phyloP scores from a whole-genome alignment of 2,797 vertebrate species.

The Pseudochromis fuscus region DNA sequence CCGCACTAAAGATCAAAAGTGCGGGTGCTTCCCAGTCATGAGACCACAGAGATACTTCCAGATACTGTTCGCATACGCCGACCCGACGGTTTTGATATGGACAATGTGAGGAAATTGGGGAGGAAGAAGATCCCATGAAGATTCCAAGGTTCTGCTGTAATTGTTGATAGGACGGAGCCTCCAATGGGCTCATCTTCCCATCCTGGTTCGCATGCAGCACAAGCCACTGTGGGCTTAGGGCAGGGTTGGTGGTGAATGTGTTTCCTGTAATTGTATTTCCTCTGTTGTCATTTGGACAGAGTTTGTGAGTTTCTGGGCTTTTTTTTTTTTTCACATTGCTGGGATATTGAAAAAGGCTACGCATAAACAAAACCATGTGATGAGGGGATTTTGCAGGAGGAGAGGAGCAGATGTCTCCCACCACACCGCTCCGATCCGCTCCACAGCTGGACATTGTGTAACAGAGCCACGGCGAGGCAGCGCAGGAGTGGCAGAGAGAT shows the following conservation, averaged over 20 bases:
- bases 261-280: constrained; percentile 86
- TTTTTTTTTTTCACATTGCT: constrained; percentile 63
- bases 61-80: constrained; percentile 13
- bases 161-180: constrained; percentile 31
- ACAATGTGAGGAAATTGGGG: constrained; percentile 8
- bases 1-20: constrained; percentile 50
- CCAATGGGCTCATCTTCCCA: constrained; percentile 45
- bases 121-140: constrained; percentile 1
- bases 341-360: constrained; percentile 76
- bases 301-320: constrained; percentile 75
- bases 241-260: constrained; percentile 73
- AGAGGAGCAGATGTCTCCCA: constrained; percentile 80
- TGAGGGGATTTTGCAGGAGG: constrained; percentile 79
- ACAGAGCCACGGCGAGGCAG: constrained; percentile 62
- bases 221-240: constrained; percentile 70
- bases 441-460: constrained; percentile 82
- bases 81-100: constrained; percentile 8
- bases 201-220: constrained; percentile 71
- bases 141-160: constrained; percentile 27
- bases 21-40: constrained; percentile 28
- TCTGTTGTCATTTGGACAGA: constrained; percentile 83
- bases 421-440: constrained; percentile 55
- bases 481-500: constrained; percentile 58
- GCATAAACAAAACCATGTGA: constrained; percentile 87
- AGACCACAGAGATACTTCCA: constrained; percentile 24